These are phyloP conservation scores for Lepidocyrtinus sp. DNA, from an alignment of 2,888 invertebrate species.

Conservation along the genomic window DNA sequence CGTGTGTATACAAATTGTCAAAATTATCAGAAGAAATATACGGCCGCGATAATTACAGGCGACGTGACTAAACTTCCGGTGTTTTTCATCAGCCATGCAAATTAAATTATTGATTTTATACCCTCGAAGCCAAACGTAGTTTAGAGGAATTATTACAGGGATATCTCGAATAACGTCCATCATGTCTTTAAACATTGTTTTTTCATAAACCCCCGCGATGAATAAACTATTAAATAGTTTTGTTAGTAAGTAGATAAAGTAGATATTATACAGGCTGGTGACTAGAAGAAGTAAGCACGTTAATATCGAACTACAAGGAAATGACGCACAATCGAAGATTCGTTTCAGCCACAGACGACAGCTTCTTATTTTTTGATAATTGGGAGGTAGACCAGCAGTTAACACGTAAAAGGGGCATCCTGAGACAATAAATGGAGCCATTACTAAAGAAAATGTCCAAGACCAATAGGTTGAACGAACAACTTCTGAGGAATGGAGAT, in stretches of 20 bases:
- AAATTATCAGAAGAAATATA: constrained; percentile 27
- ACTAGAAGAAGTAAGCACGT: constrained; percentile 16
- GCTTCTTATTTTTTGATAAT: constrained; percentile 3
- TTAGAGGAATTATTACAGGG: constrained; percentile 42
- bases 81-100: constrained; percentile 1
- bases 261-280: constrained; percentile 18
- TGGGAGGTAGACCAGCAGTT: not conserved
- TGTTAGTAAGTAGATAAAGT: constrained; percentile 17
- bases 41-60: constrained; percentile 12
- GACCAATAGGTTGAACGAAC: no score
- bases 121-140: constrained; percentile 61
- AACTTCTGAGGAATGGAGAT: no score
- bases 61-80: constrained; percentile 12
- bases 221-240: constrained; percentile 35
- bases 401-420: constrained; percentile 56
- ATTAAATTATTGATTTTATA: constrained; percentile 52
- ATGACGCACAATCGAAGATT: constrained; percentile 31
- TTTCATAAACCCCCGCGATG: constrained; percentile 36
- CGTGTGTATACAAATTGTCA: constrained; percentile 29
- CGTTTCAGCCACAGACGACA: constrained; percentile 44
- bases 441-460: constrained; percentile 46
- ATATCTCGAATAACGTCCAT: constrained; percentile 19
- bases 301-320: not conserved
- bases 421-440: constrained; percentile 55
- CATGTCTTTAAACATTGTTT: not conserved